phyloP scores from a whole-genome alignment of 2,888 invertebrate species.

The Cephalotes varians region DNA sequence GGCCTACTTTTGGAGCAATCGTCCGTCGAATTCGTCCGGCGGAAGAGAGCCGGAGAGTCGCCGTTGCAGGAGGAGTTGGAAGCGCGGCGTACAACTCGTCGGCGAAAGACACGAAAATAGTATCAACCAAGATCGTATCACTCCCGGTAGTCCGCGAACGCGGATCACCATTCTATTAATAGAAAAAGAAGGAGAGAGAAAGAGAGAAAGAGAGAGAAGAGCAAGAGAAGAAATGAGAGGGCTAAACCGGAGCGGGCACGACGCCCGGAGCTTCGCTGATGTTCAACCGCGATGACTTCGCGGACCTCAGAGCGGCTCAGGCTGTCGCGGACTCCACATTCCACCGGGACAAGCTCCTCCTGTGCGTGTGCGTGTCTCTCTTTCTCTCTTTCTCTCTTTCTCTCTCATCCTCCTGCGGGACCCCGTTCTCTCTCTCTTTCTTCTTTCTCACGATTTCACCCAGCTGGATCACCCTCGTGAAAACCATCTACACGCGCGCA shows the following conservation, averaged over 20 bases:
- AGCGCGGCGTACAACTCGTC: conserved; percentile 13
- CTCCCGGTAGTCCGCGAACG: conserved; percentile 69
- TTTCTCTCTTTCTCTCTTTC: neutral
- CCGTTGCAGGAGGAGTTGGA: conserved; percentile 27
- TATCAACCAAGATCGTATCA: conserved; percentile 76
- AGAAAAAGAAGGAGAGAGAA: conserved; percentile 56
- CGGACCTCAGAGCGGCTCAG: conserved; percentile 89
- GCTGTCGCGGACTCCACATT: conserved; percentile 91
- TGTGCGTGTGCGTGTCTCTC: conserved; percentile 70
- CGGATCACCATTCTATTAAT: conserved; percentile 73
- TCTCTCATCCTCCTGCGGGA: neutral
- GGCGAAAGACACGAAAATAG: conserved; percentile 74
- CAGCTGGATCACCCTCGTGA: conserved; percentile 71
- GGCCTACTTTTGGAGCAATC: conserved; percentile 52
- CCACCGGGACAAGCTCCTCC: conserved; percentile 86
- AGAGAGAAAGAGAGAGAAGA: conserved; percentile 62
- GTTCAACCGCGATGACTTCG: conserved; percentile 78
- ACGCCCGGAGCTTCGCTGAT: conserved; percentile 77
- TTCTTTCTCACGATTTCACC: conserved; percentile 57
- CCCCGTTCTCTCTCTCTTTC: neutral
- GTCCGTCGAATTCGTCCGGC: neutral
- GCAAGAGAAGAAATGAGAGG: conserved; percentile 43
- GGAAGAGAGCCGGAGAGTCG: conserved; percentile 18
- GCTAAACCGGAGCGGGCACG: conserved; percentile 58
- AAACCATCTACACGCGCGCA: conserved; percentile 64